Conservation (phyloP, 2,888 invertebrate species). For the Myopa tessellatipennis region DNA sequence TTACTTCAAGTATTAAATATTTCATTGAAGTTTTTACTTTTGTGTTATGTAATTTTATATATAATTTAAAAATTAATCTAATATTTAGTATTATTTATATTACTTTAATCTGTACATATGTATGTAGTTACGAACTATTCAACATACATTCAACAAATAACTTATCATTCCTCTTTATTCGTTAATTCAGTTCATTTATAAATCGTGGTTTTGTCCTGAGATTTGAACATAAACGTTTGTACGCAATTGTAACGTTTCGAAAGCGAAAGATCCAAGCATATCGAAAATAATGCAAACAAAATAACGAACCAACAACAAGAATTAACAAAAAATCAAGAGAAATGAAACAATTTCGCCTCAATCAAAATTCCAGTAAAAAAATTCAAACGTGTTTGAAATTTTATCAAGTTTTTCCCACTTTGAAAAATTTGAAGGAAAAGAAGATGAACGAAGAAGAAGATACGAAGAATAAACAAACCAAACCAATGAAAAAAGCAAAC, state of each 20-base stretch:
- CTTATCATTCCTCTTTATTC: neutral
- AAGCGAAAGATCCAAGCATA: constrained; percentile 7
- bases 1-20: too few relatives aligned
- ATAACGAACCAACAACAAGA: constrained; percentile 14
- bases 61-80: too few relatives aligned
- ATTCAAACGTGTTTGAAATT: constrained; percentile 35
- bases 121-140: too few relatives aligned
- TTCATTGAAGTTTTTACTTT: too few relatives aligned
- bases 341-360: constrained; percentile 43
- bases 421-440: too few relatives aligned
- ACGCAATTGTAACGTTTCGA: neutral
- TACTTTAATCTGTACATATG: too few relatives aligned
- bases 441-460: too few relatives aligned
- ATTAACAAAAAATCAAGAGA: constrained; percentile 33
- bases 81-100: too few relatives aligned
- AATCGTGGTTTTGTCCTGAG: neutral
- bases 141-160: too few relatives aligned
- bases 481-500: too few relatives aligned
- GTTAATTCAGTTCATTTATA: neutral
- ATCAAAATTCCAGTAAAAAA: constrained; percentile 42
- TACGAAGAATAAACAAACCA: too few relatives aligned
- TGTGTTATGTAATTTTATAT: too few relatives aligned
- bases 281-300: constrained; percentile 19
- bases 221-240: neutral
- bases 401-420: neutral